Base-by-base conservation (phyloP, 2,888 invertebrate species). In the Palloptera scutellata region DNA sequence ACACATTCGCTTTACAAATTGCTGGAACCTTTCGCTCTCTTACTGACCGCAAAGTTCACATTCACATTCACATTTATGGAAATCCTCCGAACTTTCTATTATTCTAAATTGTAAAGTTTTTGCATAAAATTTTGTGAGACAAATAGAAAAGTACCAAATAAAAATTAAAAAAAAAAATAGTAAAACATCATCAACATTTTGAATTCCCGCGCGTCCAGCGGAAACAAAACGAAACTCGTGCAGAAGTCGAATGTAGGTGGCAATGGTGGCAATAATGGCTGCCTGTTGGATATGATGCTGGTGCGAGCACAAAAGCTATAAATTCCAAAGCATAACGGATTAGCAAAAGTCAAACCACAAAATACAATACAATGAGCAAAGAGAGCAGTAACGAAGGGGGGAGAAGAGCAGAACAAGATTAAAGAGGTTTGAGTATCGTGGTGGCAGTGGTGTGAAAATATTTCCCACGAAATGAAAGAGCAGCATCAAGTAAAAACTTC, bases 271-370 rank as follows among this genome's bases (percentile, higher is more conserved):
- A 30, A 6, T 30, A 30, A 6, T 30, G 30, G 30, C 30, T 30
- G 30, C 6, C 30, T 30, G 6, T 20, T 43, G 55, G 30, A 48
- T 15, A 30, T 30, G 60, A 41, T 19, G 52, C 51, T 52, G 53
- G 70, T 48, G 59, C 41, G 66, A 69, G 66, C 68, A 70, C 71
- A 74, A 73, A 72, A 67, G 72, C 74, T 68, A 75, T 76, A 75
- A 76, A 76, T 76, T 74, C 70, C 73, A 69, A 71, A 71, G 72
- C 72, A 70, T 73, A 71, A 72, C 64, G 73, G 74, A 76, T 76
- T 74, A 75, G 72, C 70, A 69, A 66, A 72, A 75, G 75, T 74
- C 72, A 73, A 75, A 74, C 75, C 75, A 61, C 74, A 75, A 69
- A 70, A 64, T 57, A 57, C 59, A 54, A 43, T 61, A 63, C 60